These are phyloP conservation scores for Scomber colias DNA, from an alignment of 2,113 vertebrate species.

Conservation along the genomic window DNA sequence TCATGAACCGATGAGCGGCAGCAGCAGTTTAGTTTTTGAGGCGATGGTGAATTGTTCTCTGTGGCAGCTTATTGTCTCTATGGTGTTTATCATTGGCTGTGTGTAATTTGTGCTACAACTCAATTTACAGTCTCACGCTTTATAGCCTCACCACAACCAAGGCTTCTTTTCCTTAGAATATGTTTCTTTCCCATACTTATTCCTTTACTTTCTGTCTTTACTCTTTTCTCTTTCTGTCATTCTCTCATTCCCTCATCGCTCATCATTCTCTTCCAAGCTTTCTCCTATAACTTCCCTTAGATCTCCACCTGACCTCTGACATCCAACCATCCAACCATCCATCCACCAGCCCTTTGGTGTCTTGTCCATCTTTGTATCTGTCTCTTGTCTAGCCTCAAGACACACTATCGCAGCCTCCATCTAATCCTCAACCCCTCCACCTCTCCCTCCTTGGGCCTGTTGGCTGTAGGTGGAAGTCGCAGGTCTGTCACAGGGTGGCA, in stretches of 20 bases:
- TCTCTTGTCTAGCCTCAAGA: conserved; percentile 64
- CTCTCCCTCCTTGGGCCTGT: conserved; percentile 60
- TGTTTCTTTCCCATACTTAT: neutral
- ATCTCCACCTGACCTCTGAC: conserved; percentile 51
- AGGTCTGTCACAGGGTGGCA: conserved; percentile 60
- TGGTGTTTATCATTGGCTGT: neutral
- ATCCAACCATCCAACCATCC: conserved; percentile 35
- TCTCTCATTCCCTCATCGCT: neutral
- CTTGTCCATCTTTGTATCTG: conserved; percentile 73
- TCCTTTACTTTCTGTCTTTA: neutral
- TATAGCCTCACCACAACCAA: neutral
- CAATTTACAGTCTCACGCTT: neutral
- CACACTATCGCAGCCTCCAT: conserved; percentile 42
- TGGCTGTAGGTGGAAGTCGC: conserved; percentile 62
- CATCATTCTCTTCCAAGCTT: neutral
- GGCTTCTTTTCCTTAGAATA: neutral
- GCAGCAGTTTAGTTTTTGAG: conserved; percentile 18
- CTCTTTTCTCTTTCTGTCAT: neutral
- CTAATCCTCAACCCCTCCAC: conserved; percentile 41
- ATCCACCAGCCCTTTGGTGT: conserved; percentile 70
- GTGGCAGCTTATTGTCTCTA: neutral
- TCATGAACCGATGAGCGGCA: neutral
- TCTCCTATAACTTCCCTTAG: conserved; percentile 33
- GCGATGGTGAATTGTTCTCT: neutral
- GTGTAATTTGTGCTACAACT: neutral